phyloP scores from a whole-genome alignment of 2,113 vertebrate genomes.

The Notarius quadriscutis region DNA sequence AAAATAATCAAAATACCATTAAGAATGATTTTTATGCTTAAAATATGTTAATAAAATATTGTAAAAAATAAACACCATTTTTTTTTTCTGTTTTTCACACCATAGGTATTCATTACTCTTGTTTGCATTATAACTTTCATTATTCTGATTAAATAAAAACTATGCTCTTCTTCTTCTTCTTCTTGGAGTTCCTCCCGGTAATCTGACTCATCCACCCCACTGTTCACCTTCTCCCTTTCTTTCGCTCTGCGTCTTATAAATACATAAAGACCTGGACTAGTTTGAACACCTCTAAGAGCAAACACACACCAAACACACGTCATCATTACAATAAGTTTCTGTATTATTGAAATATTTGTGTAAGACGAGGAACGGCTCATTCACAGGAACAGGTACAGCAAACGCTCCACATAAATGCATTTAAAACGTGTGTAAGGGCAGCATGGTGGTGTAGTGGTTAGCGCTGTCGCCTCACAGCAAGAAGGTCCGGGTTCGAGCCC shows the following conservation, averaged over 20 bases:
- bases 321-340: too few relatives aligned
- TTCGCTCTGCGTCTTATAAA: too few relatives aligned
- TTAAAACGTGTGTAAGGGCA: background rate
- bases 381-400: background rate
- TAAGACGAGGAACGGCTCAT: background rate
- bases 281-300: too few relatives aligned
- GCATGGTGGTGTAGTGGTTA: too few relatives aligned
- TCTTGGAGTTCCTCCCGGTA: background rate
- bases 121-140: background rate
- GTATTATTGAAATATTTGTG: too few relatives aligned
- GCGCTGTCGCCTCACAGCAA: too few relatives aligned
- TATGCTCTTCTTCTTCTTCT: background rate
- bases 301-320: too few relatives aligned
- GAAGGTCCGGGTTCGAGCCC: too few relatives aligned
- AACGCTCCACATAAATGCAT: background rate
- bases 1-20: background rate
- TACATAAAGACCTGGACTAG: too few relatives aligned
- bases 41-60: background rate
- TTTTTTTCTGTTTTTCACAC: background rate
- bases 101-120: background rate
- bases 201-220: too few relatives aligned
- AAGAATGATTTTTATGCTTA: background rate
- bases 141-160: background rate
- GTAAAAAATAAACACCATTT: background rate
- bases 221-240: too few relatives aligned